These are phyloP conservation scores for Lordiphosa mommai DNA, from an alignment of 1,140 invertebrate genomes.

Conservation along the genomic window DNA sequence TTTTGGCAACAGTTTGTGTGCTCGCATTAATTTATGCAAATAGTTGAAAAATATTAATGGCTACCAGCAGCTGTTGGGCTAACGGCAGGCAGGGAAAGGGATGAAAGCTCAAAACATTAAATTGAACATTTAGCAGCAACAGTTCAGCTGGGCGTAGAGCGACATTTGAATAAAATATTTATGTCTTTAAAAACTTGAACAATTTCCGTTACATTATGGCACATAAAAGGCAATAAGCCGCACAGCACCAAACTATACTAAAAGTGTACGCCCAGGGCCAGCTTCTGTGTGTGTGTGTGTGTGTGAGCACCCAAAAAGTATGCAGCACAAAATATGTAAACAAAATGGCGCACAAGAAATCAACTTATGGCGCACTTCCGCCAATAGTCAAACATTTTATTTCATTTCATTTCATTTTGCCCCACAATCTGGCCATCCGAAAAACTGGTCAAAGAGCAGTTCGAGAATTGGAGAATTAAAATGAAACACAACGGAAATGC, in stretches of 20 bases:
- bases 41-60: conserved; percentile 77
- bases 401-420: conserved; percentile 55
- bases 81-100: background rate
- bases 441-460: conserved; percentile 61
- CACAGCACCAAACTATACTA: conserved; percentile 8
- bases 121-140: conserved; percentile 49
- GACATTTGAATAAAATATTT: conserved; percentile 66
- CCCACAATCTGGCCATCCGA: conserved; percentile 9
- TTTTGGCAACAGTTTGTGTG: conserved; percentile 72
- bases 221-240: conserved; percentile 65
- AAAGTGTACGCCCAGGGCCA: conserved; percentile 1
- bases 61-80: conserved; percentile 44
- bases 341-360: conserved; percentile 72
- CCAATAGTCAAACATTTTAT: conserved; percentile 76
- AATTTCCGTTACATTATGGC: conserved; percentile 75
- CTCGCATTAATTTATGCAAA: conserved; percentile 75
- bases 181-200: conserved; percentile 71
- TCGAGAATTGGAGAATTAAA: conserved; percentile 75
- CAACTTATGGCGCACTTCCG: conserved; percentile 75
- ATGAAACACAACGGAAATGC: conserved; percentile 75
- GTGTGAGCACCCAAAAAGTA: conserved; percentile 23
- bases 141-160: conserved; percentile 19
- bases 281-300: too few relatives aligned
- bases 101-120: conserved; percentile 39
- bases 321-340: conserved; percentile 52